Evolutionary conservation across 2,113 vertebrate species (phyloP), one percentile per base, ranked within the genome.

Genomic region (Scortum barcoo): DNA sequence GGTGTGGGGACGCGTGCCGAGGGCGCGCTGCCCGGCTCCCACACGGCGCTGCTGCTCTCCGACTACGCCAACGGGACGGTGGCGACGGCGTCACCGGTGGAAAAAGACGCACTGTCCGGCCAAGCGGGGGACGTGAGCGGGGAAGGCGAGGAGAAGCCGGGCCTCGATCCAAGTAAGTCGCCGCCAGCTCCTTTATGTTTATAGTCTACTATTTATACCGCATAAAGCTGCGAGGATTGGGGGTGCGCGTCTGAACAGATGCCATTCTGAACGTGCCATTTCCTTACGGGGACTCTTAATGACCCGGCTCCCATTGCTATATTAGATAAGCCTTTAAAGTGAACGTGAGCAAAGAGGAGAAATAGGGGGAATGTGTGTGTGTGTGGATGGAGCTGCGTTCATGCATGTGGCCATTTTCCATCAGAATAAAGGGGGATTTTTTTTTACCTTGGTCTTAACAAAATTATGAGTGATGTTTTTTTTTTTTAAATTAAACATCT

Each of bases 161-260:
- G 91, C 89, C 95, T 96, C 56, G 97, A 98, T 90, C 97, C 97
- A 94, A 98, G 97, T 98, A 97, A 98, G 97, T 97, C 28, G 84
- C 75, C 93, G 95, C 94, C 90, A 75, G 30, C 42, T 78, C 67
- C 36, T 78, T 69, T 66, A 66, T 86, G 67, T 87, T 76, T 70
- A 69, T 84, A 67, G 68, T 56, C 75, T 67, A 66, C 54, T 89
- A 81, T 88, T 88, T 90, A 78, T 80, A 88, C 86, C 63, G 24
- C 85, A 80, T 79, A 65, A 77, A 74, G 82, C 83, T 65, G 63
- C 14, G 74, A 74, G 82, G 85, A 76, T 40, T 58, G 62, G 72
- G 80, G 68, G 85, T 72, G 78, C 72, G 73, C 70, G 85, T 87
- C 71, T 69, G 69, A 74, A 69, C 88, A 86, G 78, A 91, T 83